Percentiles rank a stretch among this genome's conserved stretches.
These are phyloP conservation scores for Tetramorium simillimum DNA, from an alignment of 1,140 invertebrate genomes.

Conservation along the genomic window DNA sequence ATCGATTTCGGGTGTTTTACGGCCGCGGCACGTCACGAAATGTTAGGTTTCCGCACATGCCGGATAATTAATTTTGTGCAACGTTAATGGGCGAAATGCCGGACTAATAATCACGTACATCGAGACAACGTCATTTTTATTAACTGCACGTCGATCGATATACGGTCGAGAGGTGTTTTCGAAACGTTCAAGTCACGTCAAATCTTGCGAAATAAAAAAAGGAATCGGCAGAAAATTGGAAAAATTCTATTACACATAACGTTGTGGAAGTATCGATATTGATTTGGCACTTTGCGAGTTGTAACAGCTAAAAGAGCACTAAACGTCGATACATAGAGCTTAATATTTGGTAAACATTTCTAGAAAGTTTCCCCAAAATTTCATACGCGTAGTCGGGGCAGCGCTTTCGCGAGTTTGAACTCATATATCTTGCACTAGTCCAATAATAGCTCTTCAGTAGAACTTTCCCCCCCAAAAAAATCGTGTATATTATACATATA, in stretches of 20 bases:
- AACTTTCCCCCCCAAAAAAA: background rate
- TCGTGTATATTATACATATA: background rate
- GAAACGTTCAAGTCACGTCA: background rate
- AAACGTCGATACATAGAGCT: background rate
- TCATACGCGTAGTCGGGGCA: background rate
- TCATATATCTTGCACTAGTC: background rate
- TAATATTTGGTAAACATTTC: background rate
- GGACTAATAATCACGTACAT: background rate
- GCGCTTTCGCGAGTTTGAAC: background rate
- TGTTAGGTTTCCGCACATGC: background rate
- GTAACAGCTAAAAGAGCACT: background rate
- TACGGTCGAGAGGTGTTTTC: background rate
- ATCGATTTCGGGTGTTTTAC: conserved; percentile 15
- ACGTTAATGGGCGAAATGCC: background rate
- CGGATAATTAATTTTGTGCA: background rate
- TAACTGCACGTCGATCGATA: too few relatives aligned
- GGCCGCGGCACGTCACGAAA: background rate
- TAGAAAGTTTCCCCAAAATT: conserved; percentile 4
- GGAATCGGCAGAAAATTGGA: background rate
- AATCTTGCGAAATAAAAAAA: background rate
- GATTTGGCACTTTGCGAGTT: background rate
- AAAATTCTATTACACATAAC: background rate
- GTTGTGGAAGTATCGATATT: conserved; percentile 19
- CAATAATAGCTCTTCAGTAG: background rate
- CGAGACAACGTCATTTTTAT: background rate